Evolutionary conservation across 2,888 invertebrate genomes (phyloP).

Genomic region (Sabatieria punctata): DNA sequence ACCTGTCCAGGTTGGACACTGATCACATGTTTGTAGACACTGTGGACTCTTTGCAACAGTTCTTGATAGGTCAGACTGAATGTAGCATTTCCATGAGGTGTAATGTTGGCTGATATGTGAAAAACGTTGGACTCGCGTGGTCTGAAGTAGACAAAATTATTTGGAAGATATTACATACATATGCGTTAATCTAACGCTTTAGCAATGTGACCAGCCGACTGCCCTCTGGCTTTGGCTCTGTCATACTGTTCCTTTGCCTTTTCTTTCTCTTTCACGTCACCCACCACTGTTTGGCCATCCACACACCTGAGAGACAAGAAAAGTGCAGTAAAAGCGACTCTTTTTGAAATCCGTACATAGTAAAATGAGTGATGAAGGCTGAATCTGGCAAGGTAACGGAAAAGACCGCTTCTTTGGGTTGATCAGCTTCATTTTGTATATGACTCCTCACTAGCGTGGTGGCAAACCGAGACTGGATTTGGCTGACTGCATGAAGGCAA

Average conservation of each 20-base stretch:
- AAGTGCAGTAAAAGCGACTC: too few species aligned
- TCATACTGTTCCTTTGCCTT: neutral
- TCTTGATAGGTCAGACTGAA: constrained; percentile 59
- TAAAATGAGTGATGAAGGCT: neutral
- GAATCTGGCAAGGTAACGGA: neutral
- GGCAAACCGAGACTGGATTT: neutral
- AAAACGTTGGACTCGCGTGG: constrained; percentile 8
- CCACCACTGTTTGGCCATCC: neutral
- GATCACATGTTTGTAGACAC: constrained; percentile 50
- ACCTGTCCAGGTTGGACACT: constrained; percentile 50
- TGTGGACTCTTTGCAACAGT: constrained; percentile 45
- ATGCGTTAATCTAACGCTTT: too few species aligned
- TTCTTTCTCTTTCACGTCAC: neutral
- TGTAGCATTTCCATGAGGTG: constrained; percentile 35
- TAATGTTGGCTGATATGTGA: constrained; percentile 9
- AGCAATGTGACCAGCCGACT: neutral
- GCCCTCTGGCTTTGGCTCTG: neutral
- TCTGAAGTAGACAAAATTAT: neutral
- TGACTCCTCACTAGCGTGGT: neutral
- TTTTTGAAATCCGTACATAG: too few species aligned
- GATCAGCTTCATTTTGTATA: neutral
- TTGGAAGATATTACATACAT: too few species aligned
- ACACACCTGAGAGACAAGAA: too few species aligned
- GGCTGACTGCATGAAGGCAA: too few species aligned
- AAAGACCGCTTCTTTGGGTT: neutral